A percentile compares a stretch with the other conserved stretches of the same genome.
These are phyloP conservation scores for Pogonocichla stellata DNA, from an alignment of 2,113 vertebrate species.

Conservation along the genomic window DNA sequence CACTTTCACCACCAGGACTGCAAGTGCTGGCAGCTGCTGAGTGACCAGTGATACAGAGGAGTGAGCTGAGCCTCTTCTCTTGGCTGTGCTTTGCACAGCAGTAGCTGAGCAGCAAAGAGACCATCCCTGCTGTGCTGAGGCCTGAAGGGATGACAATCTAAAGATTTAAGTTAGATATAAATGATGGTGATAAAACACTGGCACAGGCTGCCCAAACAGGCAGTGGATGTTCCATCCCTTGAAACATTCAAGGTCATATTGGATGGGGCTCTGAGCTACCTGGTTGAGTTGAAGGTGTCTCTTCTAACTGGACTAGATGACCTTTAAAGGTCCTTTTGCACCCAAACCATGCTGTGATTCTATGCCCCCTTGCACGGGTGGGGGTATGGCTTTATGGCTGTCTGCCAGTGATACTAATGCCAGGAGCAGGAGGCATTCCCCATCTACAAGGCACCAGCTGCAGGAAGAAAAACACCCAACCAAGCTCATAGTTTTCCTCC, in stretches of 20 bases:
- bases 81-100: background rate
- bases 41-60: fast-evolving
- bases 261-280: background rate
- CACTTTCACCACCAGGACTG: background rate
- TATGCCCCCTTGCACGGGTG: fast-evolving
- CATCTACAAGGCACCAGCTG: fast-evolving
- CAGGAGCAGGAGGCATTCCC: background rate
- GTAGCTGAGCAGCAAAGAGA: background rate
- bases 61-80: background rate
- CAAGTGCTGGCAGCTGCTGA: background rate
- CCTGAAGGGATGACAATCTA: background rate
- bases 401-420: background rate
- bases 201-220: background rate
- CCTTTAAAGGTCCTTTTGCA: background rate
- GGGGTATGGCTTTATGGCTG: background rate
- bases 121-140: background rate
- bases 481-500: background rate
- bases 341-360: background rate
- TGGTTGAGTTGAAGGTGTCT: fast-evolving
- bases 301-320: background rate
- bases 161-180: background rate
- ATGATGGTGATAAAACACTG: background rate
- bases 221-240: background rate
- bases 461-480: background rate
- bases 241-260: background rate